Evolutionary conservation across 2,113 vertebrate species (phyloP).

Genomic region (Dasyurus viverrinus): DNA sequence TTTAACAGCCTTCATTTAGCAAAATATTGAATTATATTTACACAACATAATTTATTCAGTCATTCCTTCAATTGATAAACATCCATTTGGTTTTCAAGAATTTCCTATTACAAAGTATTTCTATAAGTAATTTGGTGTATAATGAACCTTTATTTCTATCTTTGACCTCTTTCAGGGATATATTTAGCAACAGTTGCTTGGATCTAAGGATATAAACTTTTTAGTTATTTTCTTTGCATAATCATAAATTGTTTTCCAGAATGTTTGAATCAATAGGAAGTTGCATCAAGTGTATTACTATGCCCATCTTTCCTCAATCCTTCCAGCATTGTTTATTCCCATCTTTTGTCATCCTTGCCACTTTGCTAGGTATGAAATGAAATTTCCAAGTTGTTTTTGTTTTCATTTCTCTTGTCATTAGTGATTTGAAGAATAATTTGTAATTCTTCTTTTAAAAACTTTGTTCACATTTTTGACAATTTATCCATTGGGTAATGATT

Average conservation of each 20-base stretch:
- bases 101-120: neutral
- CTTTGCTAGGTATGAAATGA: neutral
- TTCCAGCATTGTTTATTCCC: neutral
- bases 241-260: neutral
- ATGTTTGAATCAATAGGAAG: neutral
- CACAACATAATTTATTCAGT: neutral
- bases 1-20: neutral
- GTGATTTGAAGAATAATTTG: neutral
- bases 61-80: neutral
- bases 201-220: neutral
- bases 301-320: neutral
- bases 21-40: neutral
- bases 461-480: neutral
- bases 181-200: neutral
- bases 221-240: neutral
- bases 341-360: neutral
- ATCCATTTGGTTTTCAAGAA: neutral
- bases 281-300: neutral
- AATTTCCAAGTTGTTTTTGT: neutral
- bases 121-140: neutral
- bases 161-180: neutral
- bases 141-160: neutral
- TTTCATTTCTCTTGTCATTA: neutral
- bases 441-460: neutral
- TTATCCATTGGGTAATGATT: neutral